Percentiles rank a stretch among this genome's conserved stretches.
Evolutionary conservation across 2,113 vertebrate species (phyloP).

Genomic region (Alethe castanea): DNA sequence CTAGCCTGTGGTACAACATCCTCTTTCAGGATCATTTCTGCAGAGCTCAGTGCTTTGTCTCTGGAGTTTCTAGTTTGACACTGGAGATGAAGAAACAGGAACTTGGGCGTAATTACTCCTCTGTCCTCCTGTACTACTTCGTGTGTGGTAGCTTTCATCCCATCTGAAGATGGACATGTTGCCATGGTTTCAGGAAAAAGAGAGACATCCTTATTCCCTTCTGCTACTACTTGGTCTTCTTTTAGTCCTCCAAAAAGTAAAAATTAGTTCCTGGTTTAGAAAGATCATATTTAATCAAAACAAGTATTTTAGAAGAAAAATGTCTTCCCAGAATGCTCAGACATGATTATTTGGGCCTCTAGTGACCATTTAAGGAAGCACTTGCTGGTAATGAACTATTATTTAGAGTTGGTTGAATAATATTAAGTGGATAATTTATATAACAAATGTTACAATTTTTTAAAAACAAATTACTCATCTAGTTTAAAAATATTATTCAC

Average conservation of each 20-base stretch:
- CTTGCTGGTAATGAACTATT: not conserved
- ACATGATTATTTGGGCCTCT: not conserved
- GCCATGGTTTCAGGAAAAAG: not conserved
- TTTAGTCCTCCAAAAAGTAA: not conserved
- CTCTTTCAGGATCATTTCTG: not conserved
- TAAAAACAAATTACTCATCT: not conserved
- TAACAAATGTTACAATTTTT: not conserved
- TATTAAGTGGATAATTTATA: slow-evolving; percentile 17
- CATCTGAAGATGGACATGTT: not conserved
- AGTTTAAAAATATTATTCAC: slow-evolving; percentile 15
- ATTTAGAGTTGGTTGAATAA: not conserved
- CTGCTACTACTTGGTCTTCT: not conserved
- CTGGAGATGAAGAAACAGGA: not conserved
- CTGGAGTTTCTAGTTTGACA: not conserved
- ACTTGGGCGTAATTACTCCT: not conserved
- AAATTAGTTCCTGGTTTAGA: not conserved
- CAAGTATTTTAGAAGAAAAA: not conserved
- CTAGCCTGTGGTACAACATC: not conserved
- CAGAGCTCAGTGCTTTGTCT: not conserved
- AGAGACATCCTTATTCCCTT: not conserved
- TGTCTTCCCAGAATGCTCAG: not conserved
- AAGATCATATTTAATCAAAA: not conserved
- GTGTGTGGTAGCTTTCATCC: not conserved
- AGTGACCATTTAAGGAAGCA: not conserved
- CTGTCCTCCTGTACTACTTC: not conserved